Conservation (phyloP, 1,140 invertebrate genomes). For the Heliconius congener region DNA sequence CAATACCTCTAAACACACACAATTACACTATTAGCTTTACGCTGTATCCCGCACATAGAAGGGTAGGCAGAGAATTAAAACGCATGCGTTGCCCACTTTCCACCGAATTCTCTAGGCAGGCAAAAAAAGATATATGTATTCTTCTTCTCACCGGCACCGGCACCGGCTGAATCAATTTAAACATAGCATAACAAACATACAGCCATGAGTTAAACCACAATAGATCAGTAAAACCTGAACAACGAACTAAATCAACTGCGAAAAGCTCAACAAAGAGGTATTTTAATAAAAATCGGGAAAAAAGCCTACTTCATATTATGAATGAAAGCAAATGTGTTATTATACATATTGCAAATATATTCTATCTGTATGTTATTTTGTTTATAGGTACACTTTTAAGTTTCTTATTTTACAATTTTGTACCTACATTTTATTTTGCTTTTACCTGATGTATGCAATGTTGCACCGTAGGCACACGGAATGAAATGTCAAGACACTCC, state of each 20-base stretch:
- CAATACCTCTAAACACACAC: too few species aligned
- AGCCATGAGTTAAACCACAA: neutral
- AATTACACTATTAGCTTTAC: too few species aligned
- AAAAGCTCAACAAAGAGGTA: conserved; percentile 11
- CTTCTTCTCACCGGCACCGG: neutral
- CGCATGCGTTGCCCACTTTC: too few species aligned
- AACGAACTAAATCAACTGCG: conserved; percentile 3
- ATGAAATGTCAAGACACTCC: too few species aligned
- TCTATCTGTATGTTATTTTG: neutral
- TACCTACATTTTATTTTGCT: neutral
- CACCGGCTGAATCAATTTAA: neutral
- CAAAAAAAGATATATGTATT: too few species aligned
- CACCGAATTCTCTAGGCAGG: too few species aligned
- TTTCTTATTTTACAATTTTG: too few species aligned
- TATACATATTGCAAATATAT: neutral
- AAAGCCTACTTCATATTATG: neutral
- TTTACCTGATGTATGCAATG: neutral
- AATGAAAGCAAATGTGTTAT: neutral
- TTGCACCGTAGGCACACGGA: too few species aligned
- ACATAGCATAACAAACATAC: neutral
- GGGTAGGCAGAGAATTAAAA: too few species aligned
- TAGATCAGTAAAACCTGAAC: neutral
- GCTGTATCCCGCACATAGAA: too few species aligned
- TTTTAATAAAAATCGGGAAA: conserved; percentile 5
- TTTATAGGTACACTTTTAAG: neutral